These are phyloP conservation scores for Threskiornis aethiopicus DNA, from an alignment of 2,797 vertebrate species.

Conservation along the genomic window DNA sequence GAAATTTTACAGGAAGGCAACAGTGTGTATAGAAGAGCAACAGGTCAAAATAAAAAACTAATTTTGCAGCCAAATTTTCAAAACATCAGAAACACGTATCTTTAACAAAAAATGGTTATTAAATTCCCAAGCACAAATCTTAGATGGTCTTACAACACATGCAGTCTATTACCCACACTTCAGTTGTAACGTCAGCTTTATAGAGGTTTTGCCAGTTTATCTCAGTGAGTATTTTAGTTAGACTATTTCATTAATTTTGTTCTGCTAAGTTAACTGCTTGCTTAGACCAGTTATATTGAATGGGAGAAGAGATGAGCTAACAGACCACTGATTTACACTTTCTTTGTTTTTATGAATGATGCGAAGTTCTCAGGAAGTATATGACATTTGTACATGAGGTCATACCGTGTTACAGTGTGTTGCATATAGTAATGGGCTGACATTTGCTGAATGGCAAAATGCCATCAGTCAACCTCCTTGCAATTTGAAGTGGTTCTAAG, in stretches of 20 bases:
- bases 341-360: background rate
- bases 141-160: background rate
- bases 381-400: background rate
- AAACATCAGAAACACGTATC: accelerated
- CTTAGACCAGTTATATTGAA: background rate
- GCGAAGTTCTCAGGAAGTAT: background rate
- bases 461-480: background rate
- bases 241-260: background rate
- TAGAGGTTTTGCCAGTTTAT: background rate
- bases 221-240: background rate
- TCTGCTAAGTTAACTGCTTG: background rate
- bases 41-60: background rate
- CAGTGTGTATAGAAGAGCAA: background rate
- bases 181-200: background rate
- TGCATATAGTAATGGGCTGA: background rate
- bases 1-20: background rate
- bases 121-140: background rate
- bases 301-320: background rate
- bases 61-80: background rate
- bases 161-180: background rate
- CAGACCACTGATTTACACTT: background rate
- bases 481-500: background rate
- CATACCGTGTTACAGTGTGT: background rate
- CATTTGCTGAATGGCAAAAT: slow-evolving; percentile 1
- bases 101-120: background rate